phyloP scores from a whole-genome alignment of 2,797 vertebrate genomes.

The Pagetopsis macropterus region DNA sequence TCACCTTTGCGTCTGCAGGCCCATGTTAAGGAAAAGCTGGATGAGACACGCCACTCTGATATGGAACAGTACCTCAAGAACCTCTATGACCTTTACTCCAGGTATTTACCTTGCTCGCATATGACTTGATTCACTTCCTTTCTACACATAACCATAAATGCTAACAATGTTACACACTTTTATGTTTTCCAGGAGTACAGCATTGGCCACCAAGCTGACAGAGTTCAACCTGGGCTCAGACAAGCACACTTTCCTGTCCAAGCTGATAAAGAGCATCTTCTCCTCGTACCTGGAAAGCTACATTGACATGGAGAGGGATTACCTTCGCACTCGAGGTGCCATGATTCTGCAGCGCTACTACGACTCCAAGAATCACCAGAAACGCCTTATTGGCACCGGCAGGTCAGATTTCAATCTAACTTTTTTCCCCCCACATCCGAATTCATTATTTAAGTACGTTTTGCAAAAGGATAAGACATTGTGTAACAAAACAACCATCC shows the following conservation, averaged over 20 bases:
- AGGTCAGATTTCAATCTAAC: constrained; percentile 82
- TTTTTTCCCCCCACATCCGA: background rate
- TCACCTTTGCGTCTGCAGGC: constrained; percentile 78
- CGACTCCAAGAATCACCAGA: constrained; percentile 99
- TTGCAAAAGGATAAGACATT: background rate
- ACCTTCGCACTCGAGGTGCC: constrained; percentile 93
- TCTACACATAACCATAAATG: background rate
- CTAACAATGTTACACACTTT: constrained; percentile 4
- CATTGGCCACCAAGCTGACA: constrained; percentile 92
- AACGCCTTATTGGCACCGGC: constrained; percentile 93
- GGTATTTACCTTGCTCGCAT: constrained; percentile 76
- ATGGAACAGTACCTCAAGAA: constrained; percentile 98
- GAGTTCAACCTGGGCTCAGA: constrained; percentile 99
- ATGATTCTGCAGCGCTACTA: constrained; percentile 97
- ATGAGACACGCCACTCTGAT: constrained; percentile 92
- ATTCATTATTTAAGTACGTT: background rate
- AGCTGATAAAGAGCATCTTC: constrained; percentile 99
- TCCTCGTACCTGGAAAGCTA: constrained; percentile 98
- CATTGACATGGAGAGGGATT: constrained; percentile 96
- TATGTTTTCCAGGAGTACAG: constrained; percentile 87
- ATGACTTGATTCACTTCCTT: background rate
- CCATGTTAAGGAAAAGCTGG: constrained; percentile 92
- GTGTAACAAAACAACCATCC: constrained; percentile 1
- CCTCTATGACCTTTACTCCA: constrained; percentile 96
- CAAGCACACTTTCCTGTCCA: constrained; percentile 98